Conservation (phyloP, 1,140 invertebrate species). For the Tenebrio molitor region DNA sequence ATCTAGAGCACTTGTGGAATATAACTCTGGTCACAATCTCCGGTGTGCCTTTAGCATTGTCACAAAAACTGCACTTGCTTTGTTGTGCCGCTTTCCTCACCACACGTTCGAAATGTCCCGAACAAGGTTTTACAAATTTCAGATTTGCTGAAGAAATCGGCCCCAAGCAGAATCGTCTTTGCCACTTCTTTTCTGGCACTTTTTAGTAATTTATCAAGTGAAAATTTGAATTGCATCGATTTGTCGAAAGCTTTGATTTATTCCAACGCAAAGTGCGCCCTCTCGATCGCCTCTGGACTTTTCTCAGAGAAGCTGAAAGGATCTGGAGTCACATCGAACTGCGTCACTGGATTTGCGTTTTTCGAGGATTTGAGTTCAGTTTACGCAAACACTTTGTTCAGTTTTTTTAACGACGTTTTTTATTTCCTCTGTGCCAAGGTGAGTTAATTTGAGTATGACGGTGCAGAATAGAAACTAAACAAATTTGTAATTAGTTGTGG, state of each 20-base stretch:
- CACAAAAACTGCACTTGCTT: too few relatives aligned
- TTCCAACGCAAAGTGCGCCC: slow-evolving; percentile 62
- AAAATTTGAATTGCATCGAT: slow-evolving; percentile 55
- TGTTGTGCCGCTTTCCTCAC: too few relatives aligned
- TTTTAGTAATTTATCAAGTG: slow-evolving; percentile 65
- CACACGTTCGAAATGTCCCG: too few relatives aligned
- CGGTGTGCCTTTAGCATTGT: too few relatives aligned
- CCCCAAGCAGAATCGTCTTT: slow-evolving; percentile 67
- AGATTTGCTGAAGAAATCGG: slow-evolving; percentile 68
- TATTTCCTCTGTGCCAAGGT: too few relatives aligned
- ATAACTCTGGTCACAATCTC: too few relatives aligned
- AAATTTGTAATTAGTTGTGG: too few relatives aligned
- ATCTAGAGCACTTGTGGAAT: too few relatives aligned
- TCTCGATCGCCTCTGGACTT: slow-evolving; percentile 69
- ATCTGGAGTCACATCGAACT: slow-evolving; percentile 60
- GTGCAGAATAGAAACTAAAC: too few relatives aligned
- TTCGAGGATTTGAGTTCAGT: neutral
- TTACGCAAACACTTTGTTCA: slow-evolving; percentile 66
- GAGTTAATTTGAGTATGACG: too few relatives aligned
- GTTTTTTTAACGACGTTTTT: slow-evolving; percentile 54
- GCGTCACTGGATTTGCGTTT: neutral
- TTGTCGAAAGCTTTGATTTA: slow-evolving; percentile 51
- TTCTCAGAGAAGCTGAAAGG: slow-evolving; percentile 63
- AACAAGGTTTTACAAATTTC: too few relatives aligned
- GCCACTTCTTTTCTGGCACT: slow-evolving; percentile 63